Evolutionary conservation across 2,888 invertebrate species (phyloP).

Genomic region (Mactromeris polynyma): DNA sequence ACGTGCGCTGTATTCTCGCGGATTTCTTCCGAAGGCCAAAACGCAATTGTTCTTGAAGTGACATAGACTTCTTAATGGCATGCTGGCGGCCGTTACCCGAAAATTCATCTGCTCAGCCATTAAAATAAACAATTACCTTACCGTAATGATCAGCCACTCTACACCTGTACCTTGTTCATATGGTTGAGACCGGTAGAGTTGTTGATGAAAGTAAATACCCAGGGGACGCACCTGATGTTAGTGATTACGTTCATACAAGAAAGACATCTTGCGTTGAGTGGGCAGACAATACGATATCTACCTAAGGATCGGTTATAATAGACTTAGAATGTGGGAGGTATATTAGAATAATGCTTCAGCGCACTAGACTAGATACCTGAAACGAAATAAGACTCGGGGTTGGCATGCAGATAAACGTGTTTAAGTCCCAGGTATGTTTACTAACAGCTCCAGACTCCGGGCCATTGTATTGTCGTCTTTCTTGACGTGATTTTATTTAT

Average conservation of each 20-base stretch:
- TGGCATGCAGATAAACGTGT: too few species aligned
- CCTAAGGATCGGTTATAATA: too few species aligned
- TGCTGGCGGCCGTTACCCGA: not conserved
- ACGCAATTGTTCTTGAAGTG: too few species aligned
- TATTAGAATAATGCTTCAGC: too few species aligned
- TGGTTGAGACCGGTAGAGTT: not conserved
- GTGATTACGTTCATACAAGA: not conserved
- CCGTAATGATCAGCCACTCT: not conserved
- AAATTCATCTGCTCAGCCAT: not conserved
- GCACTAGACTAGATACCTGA: too few species aligned
- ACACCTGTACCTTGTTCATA: not conserved
- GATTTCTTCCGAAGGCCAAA: not conserved
- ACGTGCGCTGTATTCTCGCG: not conserved
- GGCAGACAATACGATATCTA: not conserved
- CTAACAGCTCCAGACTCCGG: too few species aligned
- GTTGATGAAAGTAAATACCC: conserved; percentile 2
- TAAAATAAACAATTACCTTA: not conserved
- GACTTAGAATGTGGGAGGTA: too few species aligned
- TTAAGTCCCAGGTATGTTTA: too few species aligned
- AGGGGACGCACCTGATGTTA: not conserved
- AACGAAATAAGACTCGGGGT: too few species aligned
- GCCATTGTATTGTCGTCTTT: too few species aligned
- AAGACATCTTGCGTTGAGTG: not conserved
- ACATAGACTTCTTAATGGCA: too few species aligned
- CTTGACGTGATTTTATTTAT: too few species aligned